Conservation (phyloP, 64 coral and sea anemone genomes). For the Stichodactyla helianthus region DNA sequence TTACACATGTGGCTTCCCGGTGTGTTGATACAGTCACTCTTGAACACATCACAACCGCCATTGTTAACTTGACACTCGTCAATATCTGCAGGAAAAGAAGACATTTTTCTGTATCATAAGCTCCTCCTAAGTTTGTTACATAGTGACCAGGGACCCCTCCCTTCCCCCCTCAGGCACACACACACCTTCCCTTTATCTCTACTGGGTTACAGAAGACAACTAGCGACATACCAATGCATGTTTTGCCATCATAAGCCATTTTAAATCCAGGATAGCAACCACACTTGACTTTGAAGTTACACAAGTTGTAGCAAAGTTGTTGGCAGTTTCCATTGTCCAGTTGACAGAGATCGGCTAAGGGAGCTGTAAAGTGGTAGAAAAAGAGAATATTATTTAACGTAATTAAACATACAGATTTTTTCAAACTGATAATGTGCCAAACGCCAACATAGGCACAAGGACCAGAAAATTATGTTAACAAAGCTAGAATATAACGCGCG, state of each 20-base stretch:
- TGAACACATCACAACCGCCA: constrained; percentile 74
- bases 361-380: constrained; percentile 19
- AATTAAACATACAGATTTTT: no score
- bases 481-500: no score
- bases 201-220: background rate
- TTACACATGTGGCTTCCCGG: constrained; percentile 77
- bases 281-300: constrained; percentile 87
- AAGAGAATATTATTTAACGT: no score
- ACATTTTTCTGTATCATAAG: no score
- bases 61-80: constrained; percentile 88
- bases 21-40: constrained; percentile 85
- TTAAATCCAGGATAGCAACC: constrained; percentile 85
- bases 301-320: constrained; percentile 92
- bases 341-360: constrained; percentile 85
- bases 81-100: constrained; percentile 33
- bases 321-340: constrained; percentile 89
- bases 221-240: constrained; percentile 64
- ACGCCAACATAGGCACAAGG: no score
- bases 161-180: no score
- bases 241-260: constrained; percentile 93
- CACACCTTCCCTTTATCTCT: background rate
- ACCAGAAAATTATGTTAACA: no score
- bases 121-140: no score
- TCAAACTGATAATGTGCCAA: no score
- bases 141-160: no score